phyloP scores from a whole-genome alignment of 2,888 invertebrate species.

The Lutraria lutraria region DNA sequence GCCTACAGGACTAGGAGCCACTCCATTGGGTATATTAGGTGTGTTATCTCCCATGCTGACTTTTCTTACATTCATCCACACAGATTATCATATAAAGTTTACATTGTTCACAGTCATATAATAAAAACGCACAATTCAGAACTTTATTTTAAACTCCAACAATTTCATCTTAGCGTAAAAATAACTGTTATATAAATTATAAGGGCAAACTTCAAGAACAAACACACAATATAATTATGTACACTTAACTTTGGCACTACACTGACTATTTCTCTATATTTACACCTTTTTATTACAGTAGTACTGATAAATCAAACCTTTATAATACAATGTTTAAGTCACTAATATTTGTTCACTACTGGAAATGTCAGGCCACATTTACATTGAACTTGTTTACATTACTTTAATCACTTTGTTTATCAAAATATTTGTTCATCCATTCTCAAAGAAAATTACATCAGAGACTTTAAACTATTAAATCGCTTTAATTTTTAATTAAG shows the following conservation, averaged over 20 bases:
- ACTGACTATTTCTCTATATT: not conserved
- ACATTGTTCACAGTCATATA: not conserved
- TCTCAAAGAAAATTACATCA: no score
- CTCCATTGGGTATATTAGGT: not conserved
- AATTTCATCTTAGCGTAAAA: not conserved
- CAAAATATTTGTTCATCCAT: no score
- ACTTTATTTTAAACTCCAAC: not conserved
- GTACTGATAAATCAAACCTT: no score
- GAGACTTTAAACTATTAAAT: no score
- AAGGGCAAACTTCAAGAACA: not conserved
- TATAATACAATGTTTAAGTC: no score
- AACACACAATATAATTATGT: not conserved
- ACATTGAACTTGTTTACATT: no score
- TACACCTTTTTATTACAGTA: not conserved
- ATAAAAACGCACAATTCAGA: not conserved
- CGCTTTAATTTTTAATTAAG: no score
- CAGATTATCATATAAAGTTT: not conserved
- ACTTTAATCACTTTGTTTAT: no score
- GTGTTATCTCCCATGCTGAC: not conserved
- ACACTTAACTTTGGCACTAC: not conserved
- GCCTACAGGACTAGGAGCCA: slow-evolving; percentile 8
- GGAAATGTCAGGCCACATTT: no score
- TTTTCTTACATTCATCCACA: not conserved
- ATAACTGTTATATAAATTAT: not conserved
- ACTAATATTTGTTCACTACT: no score